A percentile compares a stretch with the other conserved stretches of the same genome.
These are phyloP conservation scores for Plutomurus gul DNA, from an alignment of 1,140 invertebrate species.

Conservation along the genomic window DNA sequence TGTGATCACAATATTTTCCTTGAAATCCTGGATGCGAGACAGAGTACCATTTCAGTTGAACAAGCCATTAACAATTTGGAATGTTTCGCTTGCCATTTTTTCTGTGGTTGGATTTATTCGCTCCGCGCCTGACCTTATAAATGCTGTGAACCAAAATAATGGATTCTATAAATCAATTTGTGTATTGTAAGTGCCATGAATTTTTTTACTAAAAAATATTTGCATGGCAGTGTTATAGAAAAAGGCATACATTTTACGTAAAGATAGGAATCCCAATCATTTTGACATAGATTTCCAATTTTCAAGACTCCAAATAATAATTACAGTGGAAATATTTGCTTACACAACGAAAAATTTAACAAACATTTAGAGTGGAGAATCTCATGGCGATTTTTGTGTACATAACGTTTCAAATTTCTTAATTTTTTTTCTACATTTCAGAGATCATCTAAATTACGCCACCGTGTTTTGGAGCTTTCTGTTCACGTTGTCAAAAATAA, in stretches of 20 bases:
- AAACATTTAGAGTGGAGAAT: too few species aligned
- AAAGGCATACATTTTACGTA: too few species aligned
- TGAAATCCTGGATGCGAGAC: conserved; percentile 1
- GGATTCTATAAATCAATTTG: conserved; percentile 39
- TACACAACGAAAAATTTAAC: too few species aligned
- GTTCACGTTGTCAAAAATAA: neutral
- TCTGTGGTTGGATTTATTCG: conserved; percentile 34
- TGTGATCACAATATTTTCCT: neutral
- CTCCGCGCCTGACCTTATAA: neutral
- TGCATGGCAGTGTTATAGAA: too few species aligned
- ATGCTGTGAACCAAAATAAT: neutral
- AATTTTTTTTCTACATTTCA: neutral
- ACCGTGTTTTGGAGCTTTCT: neutral
- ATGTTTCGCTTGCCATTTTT: conserved; percentile 13
- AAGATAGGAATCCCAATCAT: too few species aligned
- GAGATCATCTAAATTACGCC: neutral
- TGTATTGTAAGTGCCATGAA: neutral
- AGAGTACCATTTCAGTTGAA: neutral
- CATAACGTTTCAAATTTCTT: too few species aligned
- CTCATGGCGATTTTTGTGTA: neutral
- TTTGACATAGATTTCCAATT: too few species aligned
- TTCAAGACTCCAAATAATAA: too few species aligned
- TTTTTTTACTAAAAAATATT: too few species aligned
- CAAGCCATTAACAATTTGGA: neutral
- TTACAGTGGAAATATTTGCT: too few species aligned